phyloP scores from a whole-genome alignment of 2,797 vertebrate genomes.

The Enteromius viviparus region DNA sequence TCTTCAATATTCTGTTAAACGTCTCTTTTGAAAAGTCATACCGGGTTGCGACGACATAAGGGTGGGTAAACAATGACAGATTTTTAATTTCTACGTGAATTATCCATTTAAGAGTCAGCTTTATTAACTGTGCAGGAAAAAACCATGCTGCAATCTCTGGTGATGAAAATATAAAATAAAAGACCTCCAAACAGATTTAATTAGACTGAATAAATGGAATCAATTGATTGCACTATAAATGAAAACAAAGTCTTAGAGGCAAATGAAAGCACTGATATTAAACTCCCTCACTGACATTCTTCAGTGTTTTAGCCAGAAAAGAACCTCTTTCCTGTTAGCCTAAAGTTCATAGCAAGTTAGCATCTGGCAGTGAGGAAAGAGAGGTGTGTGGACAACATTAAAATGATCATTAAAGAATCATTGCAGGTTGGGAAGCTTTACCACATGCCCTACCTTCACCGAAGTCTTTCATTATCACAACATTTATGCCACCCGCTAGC shows the following conservation, averaged over 20 bases:
- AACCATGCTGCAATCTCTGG: not conserved
- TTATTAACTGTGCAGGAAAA: slow-evolving; percentile 18
- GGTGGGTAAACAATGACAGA: slow-evolving; percentile 13
- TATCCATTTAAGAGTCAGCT: slow-evolving; percentile 19
- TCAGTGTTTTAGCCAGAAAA: slow-evolving; percentile 9
- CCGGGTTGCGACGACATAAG: not conserved
- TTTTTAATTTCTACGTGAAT: slow-evolving; percentile 22
- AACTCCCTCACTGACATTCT: not conserved
- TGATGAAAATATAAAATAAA: not conserved
- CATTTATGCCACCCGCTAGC: slow-evolving; percentile 42
- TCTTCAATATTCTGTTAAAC: not conserved
- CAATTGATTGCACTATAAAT: not conserved
- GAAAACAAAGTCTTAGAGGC: not conserved
- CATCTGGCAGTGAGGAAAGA: slow-evolving; percentile 27
- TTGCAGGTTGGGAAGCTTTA: slow-evolving; percentile 28
- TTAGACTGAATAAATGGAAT: not conserved
- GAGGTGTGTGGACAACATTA: slow-evolving; percentile 27
- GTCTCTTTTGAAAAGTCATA: slow-evolving; percentile 10
- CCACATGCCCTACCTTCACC: slow-evolving; percentile 14
- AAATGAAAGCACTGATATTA: not conserved
- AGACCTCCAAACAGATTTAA: slow-evolving; percentile 17
- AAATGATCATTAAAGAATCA: slow-evolving; percentile 50
- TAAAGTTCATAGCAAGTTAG: not conserved
- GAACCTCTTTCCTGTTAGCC: not conserved
- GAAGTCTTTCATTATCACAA: slow-evolving; percentile 48